Evolutionary conservation across 2,888 invertebrate genomes (phyloP).

Genomic region (Sinhomidia bicolor): DNA sequence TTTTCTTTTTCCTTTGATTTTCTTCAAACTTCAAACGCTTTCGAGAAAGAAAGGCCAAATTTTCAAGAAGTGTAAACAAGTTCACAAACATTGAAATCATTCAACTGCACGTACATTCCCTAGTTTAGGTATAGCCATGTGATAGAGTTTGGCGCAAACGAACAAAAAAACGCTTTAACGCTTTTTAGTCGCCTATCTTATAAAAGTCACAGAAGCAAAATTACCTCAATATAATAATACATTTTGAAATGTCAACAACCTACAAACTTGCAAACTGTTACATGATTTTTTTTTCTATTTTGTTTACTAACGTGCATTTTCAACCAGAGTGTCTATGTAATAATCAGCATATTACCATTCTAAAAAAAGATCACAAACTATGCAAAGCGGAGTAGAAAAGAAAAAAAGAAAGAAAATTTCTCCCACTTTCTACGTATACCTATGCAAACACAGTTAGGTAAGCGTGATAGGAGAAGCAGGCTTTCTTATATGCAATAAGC

Average conservation of each 20-base stretch:
- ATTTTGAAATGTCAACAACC: no score
- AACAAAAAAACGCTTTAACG: no score
- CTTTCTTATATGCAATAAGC: neutral
- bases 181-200: no score
- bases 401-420: neutral
- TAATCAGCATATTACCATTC: neutral
- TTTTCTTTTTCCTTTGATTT: slow-evolving; percentile 14
- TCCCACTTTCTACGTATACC: neutral
- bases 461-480: neutral
- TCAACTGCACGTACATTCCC: neutral
- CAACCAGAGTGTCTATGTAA: slow-evolving; percentile 33
- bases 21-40: neutral
- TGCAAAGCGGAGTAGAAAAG: neutral
- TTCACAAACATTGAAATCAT: neutral
- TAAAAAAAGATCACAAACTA: neutral
- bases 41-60: neutral
- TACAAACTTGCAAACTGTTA: slow-evolving; percentile 14
- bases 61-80: slow-evolving; percentile 12
- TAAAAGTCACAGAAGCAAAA: no score
- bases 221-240: no score
- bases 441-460: neutral
- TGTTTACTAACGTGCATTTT: slow-evolving; percentile 19
- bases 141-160: no score
- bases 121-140: no score
- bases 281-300: slow-evolving; percentile 29